Conservation (phyloP, 2,113 vertebrate genomes). For the Aramus guarauna region DNA sequence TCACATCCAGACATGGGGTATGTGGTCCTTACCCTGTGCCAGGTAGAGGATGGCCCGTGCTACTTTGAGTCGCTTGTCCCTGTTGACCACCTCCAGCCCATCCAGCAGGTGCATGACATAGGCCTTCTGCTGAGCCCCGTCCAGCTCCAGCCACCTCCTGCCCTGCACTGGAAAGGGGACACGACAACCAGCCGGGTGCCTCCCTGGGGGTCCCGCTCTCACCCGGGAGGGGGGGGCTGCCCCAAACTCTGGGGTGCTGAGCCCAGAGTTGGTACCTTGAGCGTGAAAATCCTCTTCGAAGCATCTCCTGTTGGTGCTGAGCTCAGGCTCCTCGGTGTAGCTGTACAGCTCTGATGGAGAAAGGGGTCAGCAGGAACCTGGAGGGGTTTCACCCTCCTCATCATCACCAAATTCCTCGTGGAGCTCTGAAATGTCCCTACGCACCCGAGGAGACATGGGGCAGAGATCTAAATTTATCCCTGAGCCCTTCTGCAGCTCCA, state of each 20-base stretch:
- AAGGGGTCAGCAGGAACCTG: background rate
- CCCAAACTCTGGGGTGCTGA: fast-evolving
- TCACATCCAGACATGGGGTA: fast-evolving
- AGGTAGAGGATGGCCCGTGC: constrained; percentile 92
- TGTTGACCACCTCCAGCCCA: constrained; percentile 89
- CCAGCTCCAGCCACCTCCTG: constrained; percentile 85
- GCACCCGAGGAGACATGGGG: fast-evolving
- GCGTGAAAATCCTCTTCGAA: constrained; percentile 92
- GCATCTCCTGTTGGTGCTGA: constrained; percentile 87
- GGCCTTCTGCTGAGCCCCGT: constrained; percentile 79
- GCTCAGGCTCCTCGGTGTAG: constrained; percentile 95
- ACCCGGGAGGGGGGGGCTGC: background rate
- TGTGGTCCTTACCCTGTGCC: constrained; percentile 83
- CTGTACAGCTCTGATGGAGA: constrained; percentile 89
- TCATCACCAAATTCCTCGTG: background rate
- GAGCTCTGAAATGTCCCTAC: background rate
- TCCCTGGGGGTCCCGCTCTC: fast-evolving
- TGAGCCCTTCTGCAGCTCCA: background rate
- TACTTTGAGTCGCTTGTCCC: constrained; percentile 86
- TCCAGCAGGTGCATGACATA: constrained; percentile 91
- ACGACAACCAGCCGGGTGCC: fast-evolving
- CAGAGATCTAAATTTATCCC: background rate
- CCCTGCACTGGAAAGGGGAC: constrained; percentile 71
- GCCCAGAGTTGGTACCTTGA: constrained; percentile 79
- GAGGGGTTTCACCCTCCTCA: background rate